These are phyloP conservation scores for Carcharodon carcharias DNA, from an alignment of 2,797 vertebrate species.

Conservation along the genomic window DNA sequence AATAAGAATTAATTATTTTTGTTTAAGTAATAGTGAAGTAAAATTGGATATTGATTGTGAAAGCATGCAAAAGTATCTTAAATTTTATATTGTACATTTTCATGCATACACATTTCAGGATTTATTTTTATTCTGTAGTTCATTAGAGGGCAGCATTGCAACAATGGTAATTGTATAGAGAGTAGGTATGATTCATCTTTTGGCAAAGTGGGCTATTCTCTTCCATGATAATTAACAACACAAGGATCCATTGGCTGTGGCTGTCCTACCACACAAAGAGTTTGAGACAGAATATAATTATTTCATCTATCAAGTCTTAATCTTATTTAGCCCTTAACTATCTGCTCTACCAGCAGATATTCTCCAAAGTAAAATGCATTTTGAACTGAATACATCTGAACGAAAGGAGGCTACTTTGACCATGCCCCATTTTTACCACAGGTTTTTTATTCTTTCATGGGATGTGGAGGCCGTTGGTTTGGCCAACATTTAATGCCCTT, in stretches of 20 bases:
- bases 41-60: neutral
- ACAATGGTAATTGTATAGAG: neutral
- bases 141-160: slow-evolving; percentile 11
- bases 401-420: neutral
- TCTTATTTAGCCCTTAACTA: slow-evolving; percentile 11
- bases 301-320: neutral
- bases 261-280: slow-evolving; percentile 19
- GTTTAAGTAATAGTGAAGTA: neutral
- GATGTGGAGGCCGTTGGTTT: no score
- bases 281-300: neutral
- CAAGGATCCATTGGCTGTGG: neutral
- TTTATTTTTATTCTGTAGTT: neutral
- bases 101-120: neutral
- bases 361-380: neutral
- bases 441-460: no score
- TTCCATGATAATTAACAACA: slow-evolving; percentile 19
- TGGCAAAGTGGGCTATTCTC: neutral
- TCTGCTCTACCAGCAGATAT: slow-evolving; percentile 20
- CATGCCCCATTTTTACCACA: neutral
- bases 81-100: neutral
- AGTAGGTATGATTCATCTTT: slow-evolving; percentile 18
- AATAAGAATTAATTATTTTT: neutral
- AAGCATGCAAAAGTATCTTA: neutral
- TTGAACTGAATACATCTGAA: neutral
- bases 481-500: no score